Evolutionary conservation across 1,140 invertebrate genomes (phyloP).

Genomic region (Drosophila aff.): DNA sequence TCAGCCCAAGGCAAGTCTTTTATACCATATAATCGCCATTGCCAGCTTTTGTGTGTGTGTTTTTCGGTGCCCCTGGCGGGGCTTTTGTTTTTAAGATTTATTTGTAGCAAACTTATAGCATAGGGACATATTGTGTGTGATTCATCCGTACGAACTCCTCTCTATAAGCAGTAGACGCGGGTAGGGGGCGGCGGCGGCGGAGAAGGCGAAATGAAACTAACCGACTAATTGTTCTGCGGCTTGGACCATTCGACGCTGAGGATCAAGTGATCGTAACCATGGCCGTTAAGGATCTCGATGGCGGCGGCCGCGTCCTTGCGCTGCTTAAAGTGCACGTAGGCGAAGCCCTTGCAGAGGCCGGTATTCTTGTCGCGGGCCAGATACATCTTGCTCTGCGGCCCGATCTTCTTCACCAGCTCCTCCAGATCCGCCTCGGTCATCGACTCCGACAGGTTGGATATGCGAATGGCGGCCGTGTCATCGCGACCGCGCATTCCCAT

Average conservation of each 20-base stretch:
- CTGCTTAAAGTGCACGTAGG: constrained; percentile 97
- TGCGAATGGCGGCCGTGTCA: constrained; percentile 95
- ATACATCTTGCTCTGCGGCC: constrained; percentile 90
- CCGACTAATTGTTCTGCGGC: constrained; percentile 86
- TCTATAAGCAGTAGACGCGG: constrained; percentile 40
- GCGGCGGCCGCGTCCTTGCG: constrained; percentile 96
- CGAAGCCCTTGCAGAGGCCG: constrained; percentile 96
- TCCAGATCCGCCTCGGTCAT: constrained; percentile 97
- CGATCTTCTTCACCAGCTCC: constrained; percentile 93
- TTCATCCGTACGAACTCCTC: constrained; percentile 32
- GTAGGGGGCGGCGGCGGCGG: constrained; percentile 2
- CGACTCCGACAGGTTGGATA: constrained; percentile 98
- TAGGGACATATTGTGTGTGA: constrained; percentile 50
- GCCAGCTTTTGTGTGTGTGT: not conserved
- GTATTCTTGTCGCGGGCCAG: constrained; percentile 94
- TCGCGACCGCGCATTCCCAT: constrained; percentile 89
- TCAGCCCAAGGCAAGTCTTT: too few species aligned
- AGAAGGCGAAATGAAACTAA: constrained; percentile 28
- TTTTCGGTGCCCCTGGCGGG: constrained; percentile 24
- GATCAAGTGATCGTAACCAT: constrained; percentile 99
- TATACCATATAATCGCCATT: too few species aligned
- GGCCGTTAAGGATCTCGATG: constrained; percentile 95
- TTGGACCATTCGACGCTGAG: constrained; percentile 99
- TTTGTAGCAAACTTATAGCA: constrained; percentile 70
- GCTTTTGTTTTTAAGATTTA: constrained; percentile 40